Evolutionary conservation across 1,140 invertebrate genomes (phyloP), one percentile per base, ranked within the genome.

Genomic region (Battus philenor): DNA sequence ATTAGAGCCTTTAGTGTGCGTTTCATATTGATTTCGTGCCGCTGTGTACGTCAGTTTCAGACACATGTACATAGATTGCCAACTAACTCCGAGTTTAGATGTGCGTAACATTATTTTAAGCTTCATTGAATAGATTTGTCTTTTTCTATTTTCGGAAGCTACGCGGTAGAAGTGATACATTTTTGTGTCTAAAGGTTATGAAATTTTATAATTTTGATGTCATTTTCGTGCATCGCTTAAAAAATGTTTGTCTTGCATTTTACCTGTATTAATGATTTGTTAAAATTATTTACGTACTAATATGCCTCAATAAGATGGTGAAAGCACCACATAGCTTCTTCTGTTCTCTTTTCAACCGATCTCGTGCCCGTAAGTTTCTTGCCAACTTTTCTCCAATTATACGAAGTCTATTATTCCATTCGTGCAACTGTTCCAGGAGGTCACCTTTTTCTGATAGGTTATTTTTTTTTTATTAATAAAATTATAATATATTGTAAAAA

Each of bases 301-400:
- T 68, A 36, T 80, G 80, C 3, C 66, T 61, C 3, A 84, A 56
- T 8, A 82, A 51, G 2, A 80, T 59, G 5, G 78, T 74, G 47
- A 87, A 68, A 4, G 82, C 80, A 2, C 67, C 63, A 50, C 81
- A 87, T 4, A 87, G 58, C 34, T 69, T 67, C 52, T 70, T 83
- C 53, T 81, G 76, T 39, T 79, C 67, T 6, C 85, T 50, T 5
- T 61, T 49, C 1, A 83, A 54, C 10, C 66, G 60, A 45, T 87
- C 85, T 33, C 73, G 60, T 6, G 31, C 27, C 16, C 69, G 66
- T 6, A 87, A 62, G 43, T 59, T 63, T 46, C 68, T 67, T 3
- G 69, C 78, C 32, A 87, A 54, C 5, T 70, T 58, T 30, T 70
- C 68, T 6, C 85, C 81, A 0, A 63, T 43, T 34, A 54, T 45